Evolutionary conservation across 1,140 invertebrate species (phyloP), one percentile per base, ranked within the genome.

Genomic region (Archivesica marissinica): DNA sequence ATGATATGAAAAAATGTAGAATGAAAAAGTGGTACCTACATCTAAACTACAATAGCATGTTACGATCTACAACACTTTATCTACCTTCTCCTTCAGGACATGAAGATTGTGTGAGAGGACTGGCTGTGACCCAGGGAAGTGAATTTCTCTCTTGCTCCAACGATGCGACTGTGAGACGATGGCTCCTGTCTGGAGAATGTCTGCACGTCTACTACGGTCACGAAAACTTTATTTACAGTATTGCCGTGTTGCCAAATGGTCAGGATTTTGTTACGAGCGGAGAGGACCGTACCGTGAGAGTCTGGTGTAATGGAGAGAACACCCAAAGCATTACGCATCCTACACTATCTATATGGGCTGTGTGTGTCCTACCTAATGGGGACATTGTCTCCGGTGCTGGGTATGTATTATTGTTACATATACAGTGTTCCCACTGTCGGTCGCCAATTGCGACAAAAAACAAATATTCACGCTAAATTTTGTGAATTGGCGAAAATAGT

Each of bases 121-220:
- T 99, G 52, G 95, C 96, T 2, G 95, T 96, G 0, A 92, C 98
- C 2, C 95, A 95, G 70, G 94, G 95, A 30, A 94, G 96, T 35
- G 95, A 96, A 61, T 97, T 99, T 92, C 91, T 98, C 20, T 98
- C 97, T 41, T 98, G 97, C 91, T 96, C 97, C 28, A 99, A 99
- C 94, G 98, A 99, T 95, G 96, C 96, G 0, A 95, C 96, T 3
- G 95, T 99, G 20, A 96, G 96, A 89, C 94, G 96, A 41, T 99
- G 98, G 98, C 96, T 94, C 39, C 79, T 90, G 2, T 95, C 95
- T 79, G 97, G 98, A 78, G 96, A 96, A 89, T 97, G 97, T 93
- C 90, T 98, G 2, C 95, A 96, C 44, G 96, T 96, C n/a, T 96
- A 96, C 90, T 96, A 96, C 93, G 97, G 97, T 0, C 98, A 98